Evolutionary conservation across 2,797 vertebrate genomes (phyloP).

Genomic region (Tapirus indicus): DNA sequence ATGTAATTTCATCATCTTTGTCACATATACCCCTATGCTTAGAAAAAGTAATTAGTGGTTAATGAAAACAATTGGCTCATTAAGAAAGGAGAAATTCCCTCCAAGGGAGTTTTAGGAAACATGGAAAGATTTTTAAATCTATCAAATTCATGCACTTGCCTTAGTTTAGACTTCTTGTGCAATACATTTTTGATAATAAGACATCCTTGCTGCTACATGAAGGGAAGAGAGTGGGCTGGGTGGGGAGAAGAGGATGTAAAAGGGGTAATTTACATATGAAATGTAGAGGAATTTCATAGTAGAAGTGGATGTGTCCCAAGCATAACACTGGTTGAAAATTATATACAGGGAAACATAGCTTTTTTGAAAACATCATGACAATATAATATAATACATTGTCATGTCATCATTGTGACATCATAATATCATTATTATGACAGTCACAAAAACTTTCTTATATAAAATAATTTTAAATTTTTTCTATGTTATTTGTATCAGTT

Average conservation of each 20-base stretch:
- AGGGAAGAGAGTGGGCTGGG: neutral
- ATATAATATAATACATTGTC: neutral
- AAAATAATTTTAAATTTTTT: neutral
- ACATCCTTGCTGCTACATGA: neutral
- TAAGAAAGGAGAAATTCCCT: conserved; percentile 77
- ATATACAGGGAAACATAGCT: neutral
- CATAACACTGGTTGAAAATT: neutral
- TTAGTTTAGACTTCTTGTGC: conserved; percentile 41
- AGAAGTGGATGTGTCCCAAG: neutral
- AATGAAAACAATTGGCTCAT: conserved; percentile 84
- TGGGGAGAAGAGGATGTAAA: neutral
- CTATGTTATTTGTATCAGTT: neutral
- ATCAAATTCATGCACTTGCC: conserved; percentile 7
- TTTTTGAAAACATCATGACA: neutral
- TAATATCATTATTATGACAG: neutral
- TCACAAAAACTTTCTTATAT: conserved; percentile 21
- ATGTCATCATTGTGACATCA: neutral
- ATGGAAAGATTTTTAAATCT: conserved; percentile 69
- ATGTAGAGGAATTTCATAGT: conserved; percentile 15
- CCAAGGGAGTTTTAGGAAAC: conserved; percentile 68
- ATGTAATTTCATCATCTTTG: conserved; percentile 81
- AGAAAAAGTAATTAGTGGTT: conserved; percentile 84
- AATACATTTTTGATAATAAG: conserved; percentile 17
- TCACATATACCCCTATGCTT: conserved; percentile 73
- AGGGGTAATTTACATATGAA: neutral